Evolutionary conservation across 2,113 vertebrate species (phyloP), one percentile per base, ranked within the genome.

Genomic region (Notarius quadriscutis): DNA sequence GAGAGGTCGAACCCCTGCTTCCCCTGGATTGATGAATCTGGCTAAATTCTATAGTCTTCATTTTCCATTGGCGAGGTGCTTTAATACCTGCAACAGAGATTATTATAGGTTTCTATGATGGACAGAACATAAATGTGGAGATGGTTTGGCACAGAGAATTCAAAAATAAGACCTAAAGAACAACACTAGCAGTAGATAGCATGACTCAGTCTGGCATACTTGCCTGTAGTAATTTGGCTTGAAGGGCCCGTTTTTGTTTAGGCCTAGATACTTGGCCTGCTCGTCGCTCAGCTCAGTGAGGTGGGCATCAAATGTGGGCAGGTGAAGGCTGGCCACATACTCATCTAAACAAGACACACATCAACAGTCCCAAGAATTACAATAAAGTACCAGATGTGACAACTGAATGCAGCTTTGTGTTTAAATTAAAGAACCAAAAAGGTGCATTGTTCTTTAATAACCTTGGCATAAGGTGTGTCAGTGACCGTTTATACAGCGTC

Each of bases 201-300:
- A 57, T 12, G 25, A 60, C 22, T 69, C 7, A 0, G 27, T 57
- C 53, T 2, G 74, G 27, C 11, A 5, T n/a, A 22, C 85, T 93
- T 80, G 98, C 98, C 98, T 97, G 93, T 99, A 99, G 94, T 99
- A 99, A 94, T 99, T 99, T 90, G 98, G 98, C 95, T 99, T 99
- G 91, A 99, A 99, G 87, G 98, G 98, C 9, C 98, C 98, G 2
- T 99, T 99, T 94, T 99, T 99, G 92, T 99, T 99, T 89, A 99
- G 94, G 87, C 98, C 98, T 93, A 99, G 95, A 91, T 99, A 99
- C 91, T 99, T 99, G 48, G 98, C 98, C 92, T 99, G 98, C 65
- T 99, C 98, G 2, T 99, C 98, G 0, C 92, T 96, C 20, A 99
- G 96, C 87, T 99, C 98, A 5, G 98, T 99, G 81, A 99, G 96